These are phyloP conservation scores for Daktulosphaira vitifoliae DNA, from an alignment of 1,140 invertebrate species.

Conservation along the genomic window DNA sequence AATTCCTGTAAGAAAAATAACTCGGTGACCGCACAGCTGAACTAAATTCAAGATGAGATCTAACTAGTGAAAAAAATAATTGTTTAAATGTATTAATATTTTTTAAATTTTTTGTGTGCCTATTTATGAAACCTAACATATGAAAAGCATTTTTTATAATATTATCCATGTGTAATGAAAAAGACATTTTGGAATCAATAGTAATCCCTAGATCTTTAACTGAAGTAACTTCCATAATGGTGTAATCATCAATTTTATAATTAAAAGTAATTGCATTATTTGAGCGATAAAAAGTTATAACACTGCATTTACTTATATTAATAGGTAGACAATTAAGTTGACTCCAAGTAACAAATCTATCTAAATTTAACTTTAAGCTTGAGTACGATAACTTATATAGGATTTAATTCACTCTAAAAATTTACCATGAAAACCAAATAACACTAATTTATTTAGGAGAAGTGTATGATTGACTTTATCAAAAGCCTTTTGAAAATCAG, in stretches of 20 bases:
- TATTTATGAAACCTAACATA: neutral
- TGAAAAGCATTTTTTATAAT: neutral
- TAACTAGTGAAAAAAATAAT: slow-evolving; percentile 7
- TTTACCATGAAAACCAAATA: neutral
- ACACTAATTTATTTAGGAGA: neutral
- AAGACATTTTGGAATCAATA: neutral
- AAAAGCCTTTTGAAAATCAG: no score
- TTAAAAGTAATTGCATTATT: neutral
- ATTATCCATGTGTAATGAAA: neutral
- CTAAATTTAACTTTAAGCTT: no score
- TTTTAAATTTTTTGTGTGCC: neutral
- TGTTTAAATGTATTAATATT: neutral
- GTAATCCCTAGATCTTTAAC: neutral
- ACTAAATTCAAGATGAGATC: slow-evolving; percentile 11
- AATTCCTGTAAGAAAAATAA: slow-evolving; percentile 6
- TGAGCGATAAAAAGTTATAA: neutral
- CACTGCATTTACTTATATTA: no score
- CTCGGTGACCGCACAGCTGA: neutral
- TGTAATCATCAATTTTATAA: neutral
- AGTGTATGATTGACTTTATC: no score
- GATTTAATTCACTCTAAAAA: slow-evolving; percentile 2
- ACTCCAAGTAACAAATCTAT: neutral
- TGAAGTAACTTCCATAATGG: neutral
- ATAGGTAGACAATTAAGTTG: neutral
- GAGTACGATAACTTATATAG: no score